These are phyloP conservation scores for Muscina levida DNA, from an alignment of 2,888 invertebrate genomes.

Conservation along the genomic window DNA sequence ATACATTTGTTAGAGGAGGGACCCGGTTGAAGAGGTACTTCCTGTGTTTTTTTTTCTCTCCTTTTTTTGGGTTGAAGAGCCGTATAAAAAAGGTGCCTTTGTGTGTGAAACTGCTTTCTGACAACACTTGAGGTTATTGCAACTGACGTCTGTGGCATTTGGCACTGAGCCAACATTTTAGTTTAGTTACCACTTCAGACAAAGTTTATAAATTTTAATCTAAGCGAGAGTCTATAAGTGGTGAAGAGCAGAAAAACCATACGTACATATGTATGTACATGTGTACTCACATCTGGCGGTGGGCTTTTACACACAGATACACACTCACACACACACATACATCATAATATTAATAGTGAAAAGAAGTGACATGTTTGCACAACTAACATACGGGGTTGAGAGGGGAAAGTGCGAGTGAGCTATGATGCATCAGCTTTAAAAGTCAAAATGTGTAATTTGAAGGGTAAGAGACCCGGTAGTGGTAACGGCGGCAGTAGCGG, in stretches of 20 bases:
- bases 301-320: too few species aligned
- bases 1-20: slow-evolving; percentile 4
- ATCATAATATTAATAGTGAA: slow-evolving; percentile 19
- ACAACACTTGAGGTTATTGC: slow-evolving; percentile 61
- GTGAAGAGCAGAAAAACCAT: neutral
- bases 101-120: slow-evolving; percentile 53
- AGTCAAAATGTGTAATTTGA: too few species aligned
- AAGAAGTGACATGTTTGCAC: slow-evolving; percentile 4
- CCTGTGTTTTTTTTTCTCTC: too few species aligned
- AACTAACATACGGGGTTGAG: neutral
- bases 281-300: too few species aligned
- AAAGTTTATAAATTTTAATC: slow-evolving; percentile 61
- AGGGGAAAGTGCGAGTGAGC: neutral
- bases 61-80: too few species aligned
- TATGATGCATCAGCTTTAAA: too few species aligned
- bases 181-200: slow-evolving; percentile 63
- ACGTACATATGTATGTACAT: slow-evolving; percentile 6
- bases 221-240: slow-evolving; percentile 52
- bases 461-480: too few species aligned
- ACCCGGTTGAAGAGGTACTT: slow-evolving; percentile 1
- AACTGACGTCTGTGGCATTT: slow-evolving; percentile 64
- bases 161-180: slow-evolving; percentile 61
- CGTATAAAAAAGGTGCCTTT: slow-evolving; percentile 6
- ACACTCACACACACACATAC: neutral
- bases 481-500: too few species aligned